Base-by-base conservation (phyloP, 2,113 vertebrate genomes). In the Rhineura floridana region DNA sequence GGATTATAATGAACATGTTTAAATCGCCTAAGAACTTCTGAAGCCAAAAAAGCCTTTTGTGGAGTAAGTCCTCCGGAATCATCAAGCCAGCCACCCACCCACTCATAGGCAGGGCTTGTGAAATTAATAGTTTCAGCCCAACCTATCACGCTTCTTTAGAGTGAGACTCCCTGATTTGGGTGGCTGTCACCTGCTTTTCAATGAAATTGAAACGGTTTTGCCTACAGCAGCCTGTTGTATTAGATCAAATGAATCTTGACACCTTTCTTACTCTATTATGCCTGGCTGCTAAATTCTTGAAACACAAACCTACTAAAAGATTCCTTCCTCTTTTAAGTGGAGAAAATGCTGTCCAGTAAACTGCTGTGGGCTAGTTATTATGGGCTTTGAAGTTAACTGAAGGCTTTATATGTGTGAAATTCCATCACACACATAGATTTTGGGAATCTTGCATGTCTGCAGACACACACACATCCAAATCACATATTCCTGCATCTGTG, bases 161-260 rank as follows among this genome's bases (percentile, higher is more conserved):
- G 87, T 91, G 91, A 94, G 92, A 87, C 78, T 93, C 76, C 86
- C 33, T 65, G 39, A 9, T 88, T 88, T 90, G 89, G 84, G 82
- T 94, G 83, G 91, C 88, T 95, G 90, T 94, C 90, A 96, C 92
- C 94, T 96, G 93, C 91, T 94, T 92, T 89, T 90, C 94, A 95
- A 90, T 87, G 93, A 55, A 91, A 91, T 91, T 90, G 90, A 89
- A 92, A 86, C n/a, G 46, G 78, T 67, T 87, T 94, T 95, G 94
- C 91, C 93, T 89, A 89, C 77, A 94, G 92, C 91, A 90, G 80
- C 88, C 91, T 88, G 65, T 42, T 90, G 42, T 83, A 90, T 73
- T 42, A 91, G 86, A 93, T 91, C 79, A 93, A 96, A 95, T 87
- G 85, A 48, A 86, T 84, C 72, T 78, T 94, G 88, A 94, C 69